These are phyloP conservation scores for Danio tinwini DNA, from an alignment of 2,797 vertebrate genomes.

Conservation along the genomic window DNA sequence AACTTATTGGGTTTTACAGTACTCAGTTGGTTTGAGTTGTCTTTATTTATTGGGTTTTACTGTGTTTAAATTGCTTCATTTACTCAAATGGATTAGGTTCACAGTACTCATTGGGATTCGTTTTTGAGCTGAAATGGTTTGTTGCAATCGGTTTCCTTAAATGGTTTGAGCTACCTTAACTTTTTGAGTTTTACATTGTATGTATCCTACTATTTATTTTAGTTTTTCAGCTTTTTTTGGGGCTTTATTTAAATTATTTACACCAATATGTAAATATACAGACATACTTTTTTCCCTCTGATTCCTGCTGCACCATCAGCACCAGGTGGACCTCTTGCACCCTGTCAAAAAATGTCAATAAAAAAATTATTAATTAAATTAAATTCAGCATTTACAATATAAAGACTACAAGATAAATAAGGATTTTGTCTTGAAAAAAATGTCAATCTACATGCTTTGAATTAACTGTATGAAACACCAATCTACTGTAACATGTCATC, in stretches of 20 bases:
- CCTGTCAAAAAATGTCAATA: conserved; percentile 72
- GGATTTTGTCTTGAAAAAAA: background rate
- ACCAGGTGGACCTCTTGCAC: conserved; percentile 85
- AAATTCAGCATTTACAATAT: background rate
- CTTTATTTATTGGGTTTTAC: too few relatives aligned
- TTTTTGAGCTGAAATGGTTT: too few relatives aligned
- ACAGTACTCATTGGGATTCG: too few relatives aligned
- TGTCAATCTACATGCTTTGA: background rate
- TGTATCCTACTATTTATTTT: too few relatives aligned
- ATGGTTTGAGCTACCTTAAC: too few relatives aligned
- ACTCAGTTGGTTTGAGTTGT: too few relatives aligned
- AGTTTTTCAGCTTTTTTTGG: too few relatives aligned
- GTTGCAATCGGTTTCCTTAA: too few relatives aligned
- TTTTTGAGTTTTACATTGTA: too few relatives aligned
- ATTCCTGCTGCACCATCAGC: conserved; percentile 84
- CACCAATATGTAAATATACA: background rate
- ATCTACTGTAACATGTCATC: background rate
- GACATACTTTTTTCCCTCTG: conserved; percentile 86
- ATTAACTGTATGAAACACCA: background rate
- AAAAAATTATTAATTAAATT: background rate
- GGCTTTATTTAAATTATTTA: background rate
- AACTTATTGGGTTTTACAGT: too few relatives aligned
- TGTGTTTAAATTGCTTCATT: too few relatives aligned
- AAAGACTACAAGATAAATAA: background rate
- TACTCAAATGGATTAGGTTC: too few relatives aligned